phyloP scores from a whole-genome alignment of 1,140 invertebrate species.

The Aphelinus atriplicis region DNA sequence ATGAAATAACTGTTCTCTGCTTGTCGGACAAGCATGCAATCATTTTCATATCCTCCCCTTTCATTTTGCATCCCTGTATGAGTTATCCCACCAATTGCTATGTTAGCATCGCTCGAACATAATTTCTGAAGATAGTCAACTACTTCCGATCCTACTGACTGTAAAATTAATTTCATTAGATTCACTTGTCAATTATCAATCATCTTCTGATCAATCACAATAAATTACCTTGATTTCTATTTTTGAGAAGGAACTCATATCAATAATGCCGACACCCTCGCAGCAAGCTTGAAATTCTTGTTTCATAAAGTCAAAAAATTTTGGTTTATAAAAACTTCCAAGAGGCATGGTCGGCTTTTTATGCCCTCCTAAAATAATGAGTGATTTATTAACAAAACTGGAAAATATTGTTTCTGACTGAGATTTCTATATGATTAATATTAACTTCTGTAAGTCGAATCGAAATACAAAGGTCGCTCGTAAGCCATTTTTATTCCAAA shows the following conservation, averaged over 20 bases:
- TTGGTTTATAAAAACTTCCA: constrained; percentile 77
- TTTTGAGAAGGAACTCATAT: constrained; percentile 89
- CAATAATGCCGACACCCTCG: constrained; percentile 82
- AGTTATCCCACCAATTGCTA: constrained; percentile 77
- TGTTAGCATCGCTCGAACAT: constrained; percentile 82
- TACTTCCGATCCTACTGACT: constrained; percentile 72
- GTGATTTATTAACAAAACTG: not conserved
- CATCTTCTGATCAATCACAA: not conserved
- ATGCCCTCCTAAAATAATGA: constrained; percentile 55
- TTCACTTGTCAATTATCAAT: not conserved
- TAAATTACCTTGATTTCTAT: constrained; percentile 76
- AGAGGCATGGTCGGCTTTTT: constrained; percentile 66
- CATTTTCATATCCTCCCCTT: constrained; percentile 83
- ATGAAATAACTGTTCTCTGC: constrained; percentile 80
- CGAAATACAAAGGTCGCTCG: constrained; percentile 77
- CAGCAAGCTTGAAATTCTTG: constrained; percentile 83
- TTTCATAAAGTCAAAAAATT: constrained; percentile 80
- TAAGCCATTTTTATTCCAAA: constrained; percentile 90
- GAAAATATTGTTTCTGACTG: constrained; percentile 2
- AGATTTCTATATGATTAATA: not conserved
- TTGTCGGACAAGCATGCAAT: constrained; percentile 80
- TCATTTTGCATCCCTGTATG: constrained; percentile 87
- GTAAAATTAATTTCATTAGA: constrained; percentile 70
- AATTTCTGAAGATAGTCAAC: constrained; percentile 77
- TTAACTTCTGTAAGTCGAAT: constrained; percentile 66